Evolutionary conservation across 2,888 invertebrate species (phyloP).

Genomic region (Andrena hattorfiana): DNA sequence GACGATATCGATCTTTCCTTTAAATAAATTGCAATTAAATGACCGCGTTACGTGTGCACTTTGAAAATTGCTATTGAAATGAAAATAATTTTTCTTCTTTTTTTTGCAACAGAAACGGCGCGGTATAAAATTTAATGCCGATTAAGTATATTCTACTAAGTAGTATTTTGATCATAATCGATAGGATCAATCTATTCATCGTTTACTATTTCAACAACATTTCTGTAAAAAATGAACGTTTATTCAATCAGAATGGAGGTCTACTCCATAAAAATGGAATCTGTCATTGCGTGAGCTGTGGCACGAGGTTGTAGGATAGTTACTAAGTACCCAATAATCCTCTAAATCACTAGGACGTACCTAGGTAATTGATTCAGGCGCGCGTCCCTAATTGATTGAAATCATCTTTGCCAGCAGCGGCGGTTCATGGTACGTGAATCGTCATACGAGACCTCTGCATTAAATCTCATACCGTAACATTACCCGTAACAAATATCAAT

Average conservation of each 20-base stretch:
- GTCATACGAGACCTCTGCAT: conserved; percentile 30
- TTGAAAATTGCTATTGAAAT: too few species aligned
- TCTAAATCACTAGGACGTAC: conserved; percentile 49
- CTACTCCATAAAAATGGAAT: not conserved
- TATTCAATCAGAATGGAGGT: not conserved
- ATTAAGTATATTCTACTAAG: too few species aligned
- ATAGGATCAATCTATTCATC: too few species aligned
- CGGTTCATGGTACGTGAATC: conserved; percentile 44
- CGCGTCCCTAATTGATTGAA: conserved; percentile 71
- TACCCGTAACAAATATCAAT: not conserved
- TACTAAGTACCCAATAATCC: conserved; percentile 59
- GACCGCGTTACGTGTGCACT: too few species aligned
- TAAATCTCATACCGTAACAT: conserved; percentile 32
- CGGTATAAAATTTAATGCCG: too few species aligned
- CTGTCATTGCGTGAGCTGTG: conserved; percentile 29
- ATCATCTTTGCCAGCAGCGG: conserved; percentile 55
- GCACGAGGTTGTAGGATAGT: conserved; percentile 21
- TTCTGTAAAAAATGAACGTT: too few species aligned
- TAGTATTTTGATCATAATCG: too few species aligned
- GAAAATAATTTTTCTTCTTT: too few species aligned
- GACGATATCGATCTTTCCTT: too few species aligned
- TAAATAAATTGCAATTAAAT: too few species aligned
- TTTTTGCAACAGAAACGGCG: too few species aligned
- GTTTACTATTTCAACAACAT: too few species aligned
- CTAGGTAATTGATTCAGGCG: conserved; percentile 65